Evolutionary conservation across 1,140 invertebrate genomes (phyloP).

Genomic region (Panagrolaimus sp.): DNA sequence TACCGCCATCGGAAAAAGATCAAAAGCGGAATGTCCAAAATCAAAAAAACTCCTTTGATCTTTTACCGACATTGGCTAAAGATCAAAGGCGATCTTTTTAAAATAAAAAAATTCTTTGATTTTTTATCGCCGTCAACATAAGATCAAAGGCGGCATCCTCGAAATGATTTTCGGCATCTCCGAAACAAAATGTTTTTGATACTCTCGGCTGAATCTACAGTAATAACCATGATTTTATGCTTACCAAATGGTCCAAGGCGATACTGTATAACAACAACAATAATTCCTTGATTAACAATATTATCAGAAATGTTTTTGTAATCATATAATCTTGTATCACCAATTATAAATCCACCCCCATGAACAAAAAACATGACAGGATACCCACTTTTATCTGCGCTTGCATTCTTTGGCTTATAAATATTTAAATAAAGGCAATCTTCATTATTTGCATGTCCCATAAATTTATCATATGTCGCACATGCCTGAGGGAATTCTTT

Average conservation of each 20-base stretch:
- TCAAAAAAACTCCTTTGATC: too few species aligned
- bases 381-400: not conserved
- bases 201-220: too few species aligned
- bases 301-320: constrained; percentile 29
- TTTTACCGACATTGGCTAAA: too few species aligned
- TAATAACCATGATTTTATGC: too few species aligned
- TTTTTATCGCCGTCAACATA: too few species aligned
- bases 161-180: too few species aligned
- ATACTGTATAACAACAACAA: constrained; percentile 48
- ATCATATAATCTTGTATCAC: constrained; percentile 10
- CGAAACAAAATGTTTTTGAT: too few species aligned
- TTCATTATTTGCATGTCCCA: not conserved
- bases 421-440: constrained; percentile 6
- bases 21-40: too few species aligned
- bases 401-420: not conserved
- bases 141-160: too few species aligned
- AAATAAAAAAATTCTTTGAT: too few species aligned
- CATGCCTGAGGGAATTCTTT: not conserved
- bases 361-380: constrained; percentile 25
- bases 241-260: constrained; percentile 60
- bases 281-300: constrained; percentile 34
- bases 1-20: too few species aligned
- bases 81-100: too few species aligned
- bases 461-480: not conserved
- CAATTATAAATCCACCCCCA: constrained; percentile 22